A percentile compares a stretch with the other conserved stretches of the same genome.
phyloP scores from a whole-genome alignment of 2,797 vertebrate species.

The Potorous gilbertii region DNA sequence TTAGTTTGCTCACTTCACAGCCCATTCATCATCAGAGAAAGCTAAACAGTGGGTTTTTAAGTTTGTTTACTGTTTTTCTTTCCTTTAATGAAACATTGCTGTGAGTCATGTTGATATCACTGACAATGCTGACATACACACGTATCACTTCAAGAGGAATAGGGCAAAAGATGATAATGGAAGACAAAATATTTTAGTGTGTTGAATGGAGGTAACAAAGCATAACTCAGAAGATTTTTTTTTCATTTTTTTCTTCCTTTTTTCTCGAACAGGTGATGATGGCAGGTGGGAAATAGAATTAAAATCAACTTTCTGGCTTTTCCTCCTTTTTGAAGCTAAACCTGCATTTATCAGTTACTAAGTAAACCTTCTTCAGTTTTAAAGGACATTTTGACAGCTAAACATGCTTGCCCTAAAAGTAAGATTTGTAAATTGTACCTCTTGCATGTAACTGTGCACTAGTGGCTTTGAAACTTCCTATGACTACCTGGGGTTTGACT shows the following conservation, averaged over 20 bases:
- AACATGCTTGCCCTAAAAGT: neutral
- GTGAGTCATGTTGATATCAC: neutral
- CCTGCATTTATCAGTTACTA: neutral
- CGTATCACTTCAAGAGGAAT: neutral
- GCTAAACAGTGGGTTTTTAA: neutral
- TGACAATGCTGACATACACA: constrained; percentile 11
- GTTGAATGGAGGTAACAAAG: neutral
- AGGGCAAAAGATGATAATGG: constrained; percentile 3
- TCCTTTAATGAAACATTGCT: neutral
- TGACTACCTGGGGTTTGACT: neutral
- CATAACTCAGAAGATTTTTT: neutral
- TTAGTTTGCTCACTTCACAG: neutral
- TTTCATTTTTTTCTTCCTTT: neutral
- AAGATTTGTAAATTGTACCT: neutral
- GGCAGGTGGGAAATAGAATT: neutral
- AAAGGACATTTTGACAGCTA: neutral
- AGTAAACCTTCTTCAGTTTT: neutral
- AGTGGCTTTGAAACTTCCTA: neutral
- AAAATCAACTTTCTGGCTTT: neutral
- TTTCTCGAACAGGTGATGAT: neutral
- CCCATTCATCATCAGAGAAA: neutral
- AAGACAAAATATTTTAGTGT: neutral
- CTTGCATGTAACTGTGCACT: neutral
- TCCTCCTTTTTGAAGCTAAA: neutral
- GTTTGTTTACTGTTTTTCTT: neutral